phyloP scores from a whole-genome alignment of 2,113 vertebrate genomes.

The Serilophus lunatus region DNA sequence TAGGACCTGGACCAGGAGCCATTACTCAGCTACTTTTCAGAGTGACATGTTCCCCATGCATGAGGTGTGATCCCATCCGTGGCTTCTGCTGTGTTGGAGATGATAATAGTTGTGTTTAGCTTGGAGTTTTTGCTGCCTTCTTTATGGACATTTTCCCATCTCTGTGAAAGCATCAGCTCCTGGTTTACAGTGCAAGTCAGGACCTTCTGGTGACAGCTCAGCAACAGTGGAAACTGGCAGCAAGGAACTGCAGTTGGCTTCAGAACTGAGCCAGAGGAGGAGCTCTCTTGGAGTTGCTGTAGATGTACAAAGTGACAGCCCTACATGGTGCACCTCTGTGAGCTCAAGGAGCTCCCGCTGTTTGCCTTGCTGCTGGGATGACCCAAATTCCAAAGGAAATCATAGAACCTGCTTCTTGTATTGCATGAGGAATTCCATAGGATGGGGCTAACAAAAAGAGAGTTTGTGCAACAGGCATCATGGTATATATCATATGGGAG shows the following conservation, averaged over 20 bases:
- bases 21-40: background rate
- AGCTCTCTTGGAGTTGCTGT: background rate
- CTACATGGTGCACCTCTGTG: background rate
- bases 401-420: background rate
- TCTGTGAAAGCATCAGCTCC: background rate
- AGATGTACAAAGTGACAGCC: background rate
- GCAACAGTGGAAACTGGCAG: background rate
- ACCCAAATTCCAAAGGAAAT: background rate
- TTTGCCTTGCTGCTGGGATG: background rate
- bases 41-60: accelerated
- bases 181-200: background rate
- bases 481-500: no score
- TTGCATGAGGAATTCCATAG: background rate
- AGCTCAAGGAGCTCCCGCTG: background rate
- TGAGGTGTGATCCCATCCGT: background rate
- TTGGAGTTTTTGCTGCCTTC: background rate
- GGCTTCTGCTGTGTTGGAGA: background rate
- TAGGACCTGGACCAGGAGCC: background rate
- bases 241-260: background rate
- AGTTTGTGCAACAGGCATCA: background rate
- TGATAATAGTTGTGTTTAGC: background rate
- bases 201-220: no score
- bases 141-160: background rate
- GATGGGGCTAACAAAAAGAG: background rate
- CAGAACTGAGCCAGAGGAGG: background rate